A percentile compares a stretch with the other conserved stretches of the same genome.
phyloP scores from a whole-genome alignment of 2,888 invertebrate genomes.

The Philereme transversata region DNA sequence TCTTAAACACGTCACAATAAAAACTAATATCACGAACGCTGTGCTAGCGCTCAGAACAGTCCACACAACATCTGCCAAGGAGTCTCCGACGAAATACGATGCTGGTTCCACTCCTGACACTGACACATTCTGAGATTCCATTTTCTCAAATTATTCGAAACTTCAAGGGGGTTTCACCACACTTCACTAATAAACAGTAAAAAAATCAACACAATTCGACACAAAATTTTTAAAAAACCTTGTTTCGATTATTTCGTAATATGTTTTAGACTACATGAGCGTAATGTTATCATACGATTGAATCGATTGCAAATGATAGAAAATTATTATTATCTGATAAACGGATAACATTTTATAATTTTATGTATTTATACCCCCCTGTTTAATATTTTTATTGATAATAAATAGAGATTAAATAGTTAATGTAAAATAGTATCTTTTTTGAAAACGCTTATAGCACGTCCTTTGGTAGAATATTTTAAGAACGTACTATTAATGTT shows the following conservation, averaged over 20 bases:
- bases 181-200: background rate
- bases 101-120: constrained; percentile 11
- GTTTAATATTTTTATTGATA: constrained; percentile 25
- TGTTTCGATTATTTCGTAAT: background rate
- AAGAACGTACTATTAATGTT: background rate
- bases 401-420: constrained; percentile 18
- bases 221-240: background rate
- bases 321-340: constrained; percentile 22
- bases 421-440: constrained; percentile 16
- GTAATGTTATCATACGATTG: background rate
- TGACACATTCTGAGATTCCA: constrained; percentile 43
- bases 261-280: background rate
- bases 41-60: constrained; percentile 37
- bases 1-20: constrained; percentile 48
- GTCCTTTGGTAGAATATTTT: constrained; percentile 2
- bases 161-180: background rate
- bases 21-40: constrained; percentile 42
- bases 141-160: constrained; percentile 17
- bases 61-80: constrained; percentile 42
- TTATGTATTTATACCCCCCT: constrained; percentile 31
- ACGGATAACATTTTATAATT: constrained; percentile 15
- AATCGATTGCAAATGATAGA: background rate
- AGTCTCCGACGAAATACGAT: background rate
- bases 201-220: background rate
- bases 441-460: constrained; percentile 4